Percentiles rank a stretch among this genome's conserved stretches.
These are phyloP conservation scores for Sebastes jordani DNA, from an alignment of 2,797 vertebrate genomes.

Conservation along the genomic window DNA sequence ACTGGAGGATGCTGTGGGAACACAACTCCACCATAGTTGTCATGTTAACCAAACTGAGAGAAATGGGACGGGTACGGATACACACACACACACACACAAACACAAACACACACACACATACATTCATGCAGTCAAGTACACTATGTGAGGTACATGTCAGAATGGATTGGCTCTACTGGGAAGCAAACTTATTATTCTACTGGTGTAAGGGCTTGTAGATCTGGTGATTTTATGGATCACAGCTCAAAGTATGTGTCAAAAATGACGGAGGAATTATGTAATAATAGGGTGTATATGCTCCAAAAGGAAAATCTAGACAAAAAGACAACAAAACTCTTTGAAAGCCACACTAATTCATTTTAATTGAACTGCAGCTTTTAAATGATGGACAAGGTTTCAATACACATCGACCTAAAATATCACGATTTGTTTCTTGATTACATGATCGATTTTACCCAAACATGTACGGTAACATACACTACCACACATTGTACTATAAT, in stretches of 20 bases:
- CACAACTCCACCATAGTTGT: conserved; percentile 99
- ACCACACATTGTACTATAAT: background rate
- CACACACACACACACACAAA: background rate
- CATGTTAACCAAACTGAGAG: conserved; percentile 98
- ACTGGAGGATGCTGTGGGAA: conserved; percentile 99
- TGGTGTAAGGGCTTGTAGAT: background rate
- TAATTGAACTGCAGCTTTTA: background rate
- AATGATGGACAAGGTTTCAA: background rate
- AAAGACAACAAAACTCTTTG: background rate
- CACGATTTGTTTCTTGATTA: background rate
- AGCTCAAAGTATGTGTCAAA: no score
- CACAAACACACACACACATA: background rate
- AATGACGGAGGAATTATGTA: background rate
- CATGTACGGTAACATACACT: background rate
- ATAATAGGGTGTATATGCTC: background rate
- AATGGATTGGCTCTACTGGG: background rate
- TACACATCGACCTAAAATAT: background rate
- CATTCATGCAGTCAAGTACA: background rate
- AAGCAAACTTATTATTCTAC: background rate
- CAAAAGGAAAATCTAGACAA: background rate
- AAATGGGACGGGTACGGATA: conserved; percentile 95
- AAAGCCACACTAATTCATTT: conserved; percentile 6
- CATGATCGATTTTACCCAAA: background rate
- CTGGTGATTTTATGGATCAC: background rate
- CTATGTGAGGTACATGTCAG: background rate